These are phyloP conservation scores for Lamprotornis superbus DNA, from an alignment of 2,113 vertebrate genomes.

Conservation along the genomic window DNA sequence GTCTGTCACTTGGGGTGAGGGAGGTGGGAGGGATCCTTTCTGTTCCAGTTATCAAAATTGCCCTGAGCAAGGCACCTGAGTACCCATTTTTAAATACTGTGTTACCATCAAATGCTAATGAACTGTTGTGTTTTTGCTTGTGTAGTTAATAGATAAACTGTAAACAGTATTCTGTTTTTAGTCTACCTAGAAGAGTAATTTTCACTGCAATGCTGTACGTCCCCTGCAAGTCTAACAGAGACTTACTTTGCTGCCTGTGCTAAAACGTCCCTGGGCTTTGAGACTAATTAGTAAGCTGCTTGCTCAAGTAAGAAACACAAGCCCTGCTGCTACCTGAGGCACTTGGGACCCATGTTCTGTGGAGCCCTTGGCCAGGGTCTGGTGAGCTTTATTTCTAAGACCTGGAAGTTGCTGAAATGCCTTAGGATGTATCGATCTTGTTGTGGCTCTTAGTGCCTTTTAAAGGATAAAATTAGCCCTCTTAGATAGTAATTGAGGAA, in stretches of 20 bases:
- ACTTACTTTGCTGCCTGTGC: neutral
- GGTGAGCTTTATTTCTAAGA: neutral
- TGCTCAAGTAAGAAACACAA: neutral
- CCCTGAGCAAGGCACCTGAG: neutral
- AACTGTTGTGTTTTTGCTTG: neutral
- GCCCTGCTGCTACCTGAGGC: neutral
- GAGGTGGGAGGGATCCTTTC: neutral
- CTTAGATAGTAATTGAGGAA: neutral
- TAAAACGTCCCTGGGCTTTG: neutral
- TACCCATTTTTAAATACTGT: neutral
- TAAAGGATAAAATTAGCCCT: neutral
- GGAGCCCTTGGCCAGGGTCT: neutral
- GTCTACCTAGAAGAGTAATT: neutral
- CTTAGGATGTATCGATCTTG: neutral
- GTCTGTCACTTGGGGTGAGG: neutral
- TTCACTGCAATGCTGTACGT: conserved; percentile 22
- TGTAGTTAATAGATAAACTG: neutral
- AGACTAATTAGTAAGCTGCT: neutral
- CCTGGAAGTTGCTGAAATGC: neutral
- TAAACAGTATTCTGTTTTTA: neutral
- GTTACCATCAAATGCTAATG: neutral
- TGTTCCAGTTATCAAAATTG: neutral
- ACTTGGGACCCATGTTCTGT: neutral
- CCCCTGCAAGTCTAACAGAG: neutral
- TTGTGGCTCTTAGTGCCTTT: neutral